Percentiles rank a stretch among this genome's conserved stretches.
These are phyloP conservation scores for Geotrypetes seraphini DNA, from an alignment of 2,797 vertebrate genomes.

Conservation along the genomic window DNA sequence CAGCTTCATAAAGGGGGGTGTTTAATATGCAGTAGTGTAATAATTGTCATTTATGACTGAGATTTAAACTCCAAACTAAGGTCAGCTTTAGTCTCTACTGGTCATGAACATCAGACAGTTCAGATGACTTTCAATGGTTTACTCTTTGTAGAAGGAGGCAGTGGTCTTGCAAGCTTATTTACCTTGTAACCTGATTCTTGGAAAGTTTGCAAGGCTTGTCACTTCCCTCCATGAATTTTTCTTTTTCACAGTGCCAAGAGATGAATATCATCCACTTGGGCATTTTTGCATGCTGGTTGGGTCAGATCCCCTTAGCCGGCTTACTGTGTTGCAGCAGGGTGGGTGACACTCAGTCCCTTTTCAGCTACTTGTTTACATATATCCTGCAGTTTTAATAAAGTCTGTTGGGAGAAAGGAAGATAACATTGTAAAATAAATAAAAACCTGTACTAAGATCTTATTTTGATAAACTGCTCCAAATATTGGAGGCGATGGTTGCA, in stretches of 20 bases:
- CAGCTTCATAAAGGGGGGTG: too few species aligned
- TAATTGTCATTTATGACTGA: background rate
- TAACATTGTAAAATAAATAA: too few species aligned
- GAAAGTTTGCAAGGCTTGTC: slow-evolving; percentile 4
- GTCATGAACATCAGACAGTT: background rate
- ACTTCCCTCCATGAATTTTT: background rate
- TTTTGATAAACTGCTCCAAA: background rate
- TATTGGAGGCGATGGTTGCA: background rate
- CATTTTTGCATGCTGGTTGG: background rate
- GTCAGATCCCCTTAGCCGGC: too few species aligned
- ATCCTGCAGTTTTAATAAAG: slow-evolving; percentile 12
- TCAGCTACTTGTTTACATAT: slow-evolving; percentile 6
- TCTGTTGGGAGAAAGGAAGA: slow-evolving; percentile 1
- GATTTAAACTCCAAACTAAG: background rate
- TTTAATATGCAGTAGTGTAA: background rate
- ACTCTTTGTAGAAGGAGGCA: slow-evolving; percentile 4
- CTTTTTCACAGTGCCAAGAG: slow-evolving; percentile 1
- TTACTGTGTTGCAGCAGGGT: background rate
- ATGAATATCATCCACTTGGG: slow-evolving; percentile 3
- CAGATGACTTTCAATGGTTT: slow-evolving; percentile 3
- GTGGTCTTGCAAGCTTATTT: slow-evolving; percentile 6
- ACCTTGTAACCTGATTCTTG: slow-evolving; percentile 24
- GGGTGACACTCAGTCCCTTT: background rate
- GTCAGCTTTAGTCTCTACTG: background rate
- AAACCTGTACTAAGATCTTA: too few species aligned